Base-by-base conservation (phyloP, 2,113 vertebrate genomes). In the Scomber scombrus region DNA sequence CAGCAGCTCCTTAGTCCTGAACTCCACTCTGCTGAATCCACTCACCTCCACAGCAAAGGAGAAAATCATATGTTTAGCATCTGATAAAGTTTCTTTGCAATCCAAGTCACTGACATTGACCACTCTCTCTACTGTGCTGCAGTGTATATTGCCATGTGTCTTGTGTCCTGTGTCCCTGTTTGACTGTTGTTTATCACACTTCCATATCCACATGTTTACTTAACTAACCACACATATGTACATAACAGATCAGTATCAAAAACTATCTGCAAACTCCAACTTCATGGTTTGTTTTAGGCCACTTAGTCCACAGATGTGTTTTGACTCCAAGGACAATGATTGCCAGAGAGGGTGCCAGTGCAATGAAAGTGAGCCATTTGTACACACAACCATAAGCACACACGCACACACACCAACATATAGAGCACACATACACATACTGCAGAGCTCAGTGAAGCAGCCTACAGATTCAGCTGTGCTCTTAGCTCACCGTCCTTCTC, bases 401-500 rank as follows among this genome's bases (percentile, higher is more conserved):
- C 68, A 80, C 65, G 71, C 56, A 47, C 49, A 40, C 64, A 81
- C 60, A 66, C 70, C 74, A 80, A 67, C 71, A 63, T 65, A 80
- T 75, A 88, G 47, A 78, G 64, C 63, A 47, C 46, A 75, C 50
- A 68, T 70, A 47, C 66, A 64, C 55, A 49, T 66, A 12, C 40
- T 74, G 15, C 19, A 21, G 49, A 23, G 61, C 50, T 29, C 34
- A n/a, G 47, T n/a, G 73, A 74, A 72, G 87, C 92, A 86, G 94
- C 82, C 93, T 94, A 95, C 95, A 95, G 94, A 94, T 96, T 97
- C 97, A 98, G 97, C 97, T 97, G 96, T 88, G 95, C 90, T 96
- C 95, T 97, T 96, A 97, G 96, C 95, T 97, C 96, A 97, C 96
- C 95, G 94, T 96, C 95, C 93, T 94, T 93, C 94, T 96, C 93